Base-by-base conservation (phyloP, 2,113 vertebrate genomes). In the Boulengeromyrus knoepffleri region DNA sequence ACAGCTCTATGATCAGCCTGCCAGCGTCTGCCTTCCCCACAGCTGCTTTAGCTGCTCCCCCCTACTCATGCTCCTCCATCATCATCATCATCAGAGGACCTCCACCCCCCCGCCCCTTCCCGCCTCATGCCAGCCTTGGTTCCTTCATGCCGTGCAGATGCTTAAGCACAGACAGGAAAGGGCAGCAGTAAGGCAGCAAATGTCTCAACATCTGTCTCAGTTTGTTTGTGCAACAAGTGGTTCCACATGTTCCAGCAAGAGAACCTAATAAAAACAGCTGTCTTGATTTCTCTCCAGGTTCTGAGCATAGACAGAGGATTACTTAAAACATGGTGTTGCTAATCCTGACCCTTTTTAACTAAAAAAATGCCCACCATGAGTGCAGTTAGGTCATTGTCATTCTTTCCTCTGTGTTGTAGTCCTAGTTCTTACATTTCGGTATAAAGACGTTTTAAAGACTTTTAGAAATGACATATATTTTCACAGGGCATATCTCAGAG, bases 221-320 rank as follows among this genome's bases (percentile, higher is more conserved):
- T 91, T 92, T 89, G 53, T 90, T 92, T 92, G 91, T 88, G 92
- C 94, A 95, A 95, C 95, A 96, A 95, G 95, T 95, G 93, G 92
- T 94, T 94, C 95, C 95, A 95, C 94, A 94, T 95, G 94, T 94
- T 94, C 91, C 91, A 92, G 93, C 92, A 77, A 93, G 92, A 90
- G 91, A 90, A 93, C 93, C 90, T 91, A 94, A 95, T 95, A 93
- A 94, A 94, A 94, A 95, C 96, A 96, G 93, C 95, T 96, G 95
- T 93, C 92, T 92, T 89, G 89, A 90, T 93, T 94, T 90, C 93
- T 92, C 92, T 93, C 92, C 85, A 62, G 24, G 58, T 89, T 85
- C 47, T 46, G 77, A 53, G 80, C 42, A 45, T 66, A 47, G 77
- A 24, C 36, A 46, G 77, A 85, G 89, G 80, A 52, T 89, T 62